A percentile compares a stretch with the other conserved stretches of the same genome.
Conservation (phyloP, 2,888 invertebrate species). For the Subacronicta megacephala region DNA sequence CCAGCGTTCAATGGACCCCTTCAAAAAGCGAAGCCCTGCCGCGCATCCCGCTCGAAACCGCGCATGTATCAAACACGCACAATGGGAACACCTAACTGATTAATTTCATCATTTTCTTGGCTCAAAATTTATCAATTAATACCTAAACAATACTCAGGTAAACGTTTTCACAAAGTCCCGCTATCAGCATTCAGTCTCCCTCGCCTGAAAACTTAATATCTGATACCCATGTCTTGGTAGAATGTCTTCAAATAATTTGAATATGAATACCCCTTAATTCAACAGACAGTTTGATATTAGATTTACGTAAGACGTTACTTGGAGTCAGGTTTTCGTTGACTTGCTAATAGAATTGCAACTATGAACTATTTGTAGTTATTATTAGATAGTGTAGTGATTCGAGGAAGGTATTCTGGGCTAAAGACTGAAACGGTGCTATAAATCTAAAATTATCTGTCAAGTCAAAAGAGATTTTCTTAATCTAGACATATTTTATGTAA, state of each 20-base stretch:
- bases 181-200: conserved; percentile 12
- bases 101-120: no score
- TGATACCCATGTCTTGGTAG: conserved; percentile 42
- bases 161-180: conserved; percentile 7
- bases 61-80: no score
- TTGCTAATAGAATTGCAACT: conserved; percentile 55
- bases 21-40: no score
- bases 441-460: no score
- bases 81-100: no score
- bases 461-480: no score
- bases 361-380: conserved; percentile 50
- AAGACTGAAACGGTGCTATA: not conserved
- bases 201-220: conserved; percentile 35
- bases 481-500: no score
- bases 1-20: no score
- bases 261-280: conserved; percentile 77
- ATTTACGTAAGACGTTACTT: conserved; percentile 69
- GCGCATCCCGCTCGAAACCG: no score
- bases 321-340: conserved; percentile 46
- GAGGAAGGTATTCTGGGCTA: not conserved
- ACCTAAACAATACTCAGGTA: conserved; percentile 6
- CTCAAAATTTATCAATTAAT: not conserved
- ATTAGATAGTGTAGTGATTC: conserved; percentile 18
- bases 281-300: conserved; percentile 71
- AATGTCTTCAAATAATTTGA: conserved; percentile 68